Conservation (phyloP, 2,888 invertebrate species). For the Malthinus flaveolus region DNA sequence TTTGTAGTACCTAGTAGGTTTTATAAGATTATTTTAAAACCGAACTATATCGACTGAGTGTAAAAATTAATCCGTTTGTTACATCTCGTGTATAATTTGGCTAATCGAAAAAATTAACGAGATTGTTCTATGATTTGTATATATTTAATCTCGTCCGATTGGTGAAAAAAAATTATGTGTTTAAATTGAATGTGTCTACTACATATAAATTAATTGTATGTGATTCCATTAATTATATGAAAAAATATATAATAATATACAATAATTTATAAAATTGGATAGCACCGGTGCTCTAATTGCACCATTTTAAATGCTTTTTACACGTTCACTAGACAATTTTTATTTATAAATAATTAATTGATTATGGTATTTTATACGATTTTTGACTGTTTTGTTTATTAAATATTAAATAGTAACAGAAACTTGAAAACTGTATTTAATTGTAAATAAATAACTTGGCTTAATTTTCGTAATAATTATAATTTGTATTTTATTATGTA, state of each 20-base stretch:
- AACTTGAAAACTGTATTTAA: background rate
- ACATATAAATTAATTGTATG: conserved; percentile 9
- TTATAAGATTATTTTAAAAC: too few species aligned
- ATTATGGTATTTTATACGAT: conserved; percentile 3
- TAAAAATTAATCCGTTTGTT: too few species aligned
- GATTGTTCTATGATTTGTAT: too few species aligned
- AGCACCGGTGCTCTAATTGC: conserved; percentile 21
- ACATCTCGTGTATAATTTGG: too few species aligned
- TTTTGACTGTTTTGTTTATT: conserved; percentile 16
- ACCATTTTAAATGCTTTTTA: conserved; percentile 23
- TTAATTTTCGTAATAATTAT: conserved; percentile 2
- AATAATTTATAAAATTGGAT: background rate
- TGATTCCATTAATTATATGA: conserved; percentile 8
- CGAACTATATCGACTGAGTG: too few species aligned
- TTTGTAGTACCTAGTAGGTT: too few species aligned
- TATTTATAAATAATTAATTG: conserved; percentile 7
- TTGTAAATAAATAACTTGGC: conserved; percentile 1
- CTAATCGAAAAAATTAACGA: too few species aligned
- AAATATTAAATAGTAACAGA: background rate
- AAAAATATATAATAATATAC: background rate
- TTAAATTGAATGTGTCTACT: conserved; percentile 4
- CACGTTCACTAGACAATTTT: conserved; percentile 12
- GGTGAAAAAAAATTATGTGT: background rate
- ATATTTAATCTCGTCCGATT: too few species aligned
- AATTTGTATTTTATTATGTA: too few species aligned